Evolutionary conservation across 2,113 vertebrate species (phyloP), one percentile per base, ranked within the genome.

Genomic region (Peucedramus taeniatus): DNA sequence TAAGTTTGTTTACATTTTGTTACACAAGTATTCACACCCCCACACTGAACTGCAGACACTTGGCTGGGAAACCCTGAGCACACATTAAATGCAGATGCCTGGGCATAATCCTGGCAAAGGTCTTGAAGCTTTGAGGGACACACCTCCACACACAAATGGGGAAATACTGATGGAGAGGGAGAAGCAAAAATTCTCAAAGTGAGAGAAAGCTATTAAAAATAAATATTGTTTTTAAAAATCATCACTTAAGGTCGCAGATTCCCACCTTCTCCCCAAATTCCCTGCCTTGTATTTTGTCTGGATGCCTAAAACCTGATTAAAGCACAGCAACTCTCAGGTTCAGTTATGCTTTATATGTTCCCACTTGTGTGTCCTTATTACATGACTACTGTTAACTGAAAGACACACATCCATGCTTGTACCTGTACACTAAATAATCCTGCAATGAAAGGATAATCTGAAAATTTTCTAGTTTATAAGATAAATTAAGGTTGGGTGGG

Each of bases 61-160:
- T 22, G 40, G 35, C 7, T 93, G 53, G 77, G 63, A 90, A 94
- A 86, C 26, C 31, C 49, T 77, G 45, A 72, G 44, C 3, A 6
- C 1, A 3, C 21, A 33, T 30, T 53, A 61, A 20, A 60, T 1
- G 1, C 8, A 65, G 39, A 44, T n/a, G 35, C 31, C 15, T 2
- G 5, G 27, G 51, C 11, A 33, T 7, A 76, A 71, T 23, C 8
- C 11, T 57, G 17, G 30, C 44, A 35, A 75, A 94, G 68, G 31
- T 54, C 39, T 21, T 0, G 0, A 50, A 45, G 61, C 30, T 44
- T 28, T 1, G 47, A 61, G 35, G 33, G n/a, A 72, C 54, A 40
- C 15, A 40, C 5, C 11, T 27, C 22, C 28, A 35, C 28, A 40
- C 1, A 23, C 11, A 64, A 23, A 10, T 40, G 12, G 40, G 40